A percentile compares a stretch with the other conserved stretches of the same genome.
Evolutionary conservation across 2,888 invertebrate species (phyloP).

Genomic region (Eupithecia abbreviata): DNA sequence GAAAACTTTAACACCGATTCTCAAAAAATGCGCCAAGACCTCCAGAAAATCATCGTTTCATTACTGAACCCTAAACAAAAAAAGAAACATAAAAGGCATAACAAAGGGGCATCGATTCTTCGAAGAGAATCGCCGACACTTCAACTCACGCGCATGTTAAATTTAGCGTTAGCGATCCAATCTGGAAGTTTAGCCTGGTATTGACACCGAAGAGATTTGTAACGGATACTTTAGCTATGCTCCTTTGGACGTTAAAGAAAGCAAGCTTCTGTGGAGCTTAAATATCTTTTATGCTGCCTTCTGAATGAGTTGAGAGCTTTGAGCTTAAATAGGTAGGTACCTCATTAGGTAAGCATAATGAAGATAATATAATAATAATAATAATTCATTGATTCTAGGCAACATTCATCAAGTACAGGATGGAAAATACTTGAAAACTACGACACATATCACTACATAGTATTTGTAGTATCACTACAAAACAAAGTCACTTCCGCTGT

Average conservation of each 20-base stretch:
- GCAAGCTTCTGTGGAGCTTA: not conserved
- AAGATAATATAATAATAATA: too few relatives aligned
- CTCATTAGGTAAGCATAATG: too few relatives aligned
- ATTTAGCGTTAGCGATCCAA: constrained; percentile 82
- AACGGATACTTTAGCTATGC: constrained; percentile 32
- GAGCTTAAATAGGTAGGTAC: too few relatives aligned
- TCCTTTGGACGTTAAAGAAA: constrained; percentile 6
- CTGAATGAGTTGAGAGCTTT: not conserved
- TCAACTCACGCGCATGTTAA: constrained; percentile 68
- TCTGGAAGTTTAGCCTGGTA: constrained; percentile 57
- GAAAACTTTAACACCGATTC: not conserved
- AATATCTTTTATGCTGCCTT: not conserved
- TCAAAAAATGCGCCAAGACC: not conserved
- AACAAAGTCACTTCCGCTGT: too few relatives aligned
- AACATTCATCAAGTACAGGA: too few relatives aligned
- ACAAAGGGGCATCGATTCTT: constrained; percentile 79
- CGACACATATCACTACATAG: too few relatives aligned
- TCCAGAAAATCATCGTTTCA: not conserved
- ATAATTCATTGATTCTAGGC: too few relatives aligned
- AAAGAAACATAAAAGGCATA: constrained; percentile 63
- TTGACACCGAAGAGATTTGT: constrained; percentile 46
- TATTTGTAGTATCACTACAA: too few relatives aligned
- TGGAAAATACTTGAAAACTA: too few relatives aligned
- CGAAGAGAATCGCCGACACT: constrained; percentile 70
- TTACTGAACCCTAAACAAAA: constrained; percentile 23